These are phyloP conservation scores for Holocentrus rufus DNA, from an alignment of 2,797 vertebrate genomes.

Conservation along the genomic window DNA sequence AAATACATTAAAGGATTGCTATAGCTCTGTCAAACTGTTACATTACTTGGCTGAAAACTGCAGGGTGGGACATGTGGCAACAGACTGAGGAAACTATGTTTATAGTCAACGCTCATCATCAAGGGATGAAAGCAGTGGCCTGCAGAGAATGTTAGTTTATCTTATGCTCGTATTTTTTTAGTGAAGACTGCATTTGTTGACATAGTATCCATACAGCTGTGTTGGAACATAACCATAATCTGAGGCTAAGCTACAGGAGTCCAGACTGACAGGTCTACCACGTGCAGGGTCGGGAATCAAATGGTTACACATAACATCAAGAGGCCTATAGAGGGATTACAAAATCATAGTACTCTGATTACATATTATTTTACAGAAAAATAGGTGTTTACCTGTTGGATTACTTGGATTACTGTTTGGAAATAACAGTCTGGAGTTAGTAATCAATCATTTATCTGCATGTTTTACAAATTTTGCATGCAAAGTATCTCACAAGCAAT, in stretches of 20 bases:
- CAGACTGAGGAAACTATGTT: neutral
- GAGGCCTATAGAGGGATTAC: neutral
- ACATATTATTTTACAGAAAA: too few relatives aligned
- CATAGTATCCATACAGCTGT: neutral
- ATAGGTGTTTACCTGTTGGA: too few relatives aligned
- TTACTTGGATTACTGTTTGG: too few relatives aligned
- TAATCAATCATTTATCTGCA: too few relatives aligned
- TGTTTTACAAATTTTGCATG: too few relatives aligned
- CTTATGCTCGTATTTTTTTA: neutral
- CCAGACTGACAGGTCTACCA: constrained; percentile 1
- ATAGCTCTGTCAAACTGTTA: too few relatives aligned
- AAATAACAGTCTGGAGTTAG: too few relatives aligned
- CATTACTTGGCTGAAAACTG: neutral
- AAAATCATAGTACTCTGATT: too few relatives aligned
- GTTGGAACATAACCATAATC: neutral
- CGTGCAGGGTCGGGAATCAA: neutral
- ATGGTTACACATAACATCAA: neutral
- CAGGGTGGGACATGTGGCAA: neutral
- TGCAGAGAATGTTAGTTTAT: neutral
- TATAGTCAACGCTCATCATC: neutral
- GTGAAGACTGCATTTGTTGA: neutral
- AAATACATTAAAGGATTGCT: too few relatives aligned
- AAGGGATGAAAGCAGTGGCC: neutral
- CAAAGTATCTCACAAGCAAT: too few relatives aligned
- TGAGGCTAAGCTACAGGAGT: neutral